Base-by-base conservation (phyloP, 2,797 vertebrate species). In the Periparus ater region DNA sequence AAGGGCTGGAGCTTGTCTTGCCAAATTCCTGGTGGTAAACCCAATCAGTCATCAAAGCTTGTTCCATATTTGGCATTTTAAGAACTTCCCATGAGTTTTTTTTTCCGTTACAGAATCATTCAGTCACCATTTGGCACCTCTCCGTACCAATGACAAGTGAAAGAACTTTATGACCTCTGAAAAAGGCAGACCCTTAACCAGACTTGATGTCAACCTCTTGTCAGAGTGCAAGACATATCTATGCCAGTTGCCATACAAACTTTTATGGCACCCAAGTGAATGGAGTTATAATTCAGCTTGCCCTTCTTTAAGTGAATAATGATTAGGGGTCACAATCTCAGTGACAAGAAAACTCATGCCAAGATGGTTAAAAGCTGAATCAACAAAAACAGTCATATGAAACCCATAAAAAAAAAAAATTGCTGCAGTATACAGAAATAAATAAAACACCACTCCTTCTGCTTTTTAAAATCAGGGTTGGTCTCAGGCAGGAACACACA, bases 351-450 rank as follows among this genome's bases (percentile, higher is more conserved):
- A 68, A 74, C 2, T 25, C 3, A 7, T 79, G 79, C 73, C 71
- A 95, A 51, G 63, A 63, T n/a, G 30, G 47, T 42, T 91, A 88
- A 95, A 95, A 88, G 71, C 77, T 84, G 83, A 94, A 88, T 88
- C 83, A 93, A 91, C 66, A 93, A 71, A 89, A 88, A 7, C 17
- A 70, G 74, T 85, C 79, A 84, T 25, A 61, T 76, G 79, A 91
- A 94, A 91, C 44, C 44, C 48, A 83, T 88, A 70, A 1, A 44
- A 86, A 89, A 86, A 89, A 88, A 89, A 66, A 5, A 7, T 75
- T 82, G 77, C 81, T 73, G 77, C 74, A 81, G 40, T 58, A 63
- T 66, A 81, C 67, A 90, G 61, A 93, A 86, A 88, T 68, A 92
- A 92, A 91, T 66, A 93, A 78, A 95, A 26, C 55, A 75, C 45